Evolutionary conservation across 92 coral and sea anemone genomes (phyloP).

Genomic region (Epizoanthus stellaris): DNA sequence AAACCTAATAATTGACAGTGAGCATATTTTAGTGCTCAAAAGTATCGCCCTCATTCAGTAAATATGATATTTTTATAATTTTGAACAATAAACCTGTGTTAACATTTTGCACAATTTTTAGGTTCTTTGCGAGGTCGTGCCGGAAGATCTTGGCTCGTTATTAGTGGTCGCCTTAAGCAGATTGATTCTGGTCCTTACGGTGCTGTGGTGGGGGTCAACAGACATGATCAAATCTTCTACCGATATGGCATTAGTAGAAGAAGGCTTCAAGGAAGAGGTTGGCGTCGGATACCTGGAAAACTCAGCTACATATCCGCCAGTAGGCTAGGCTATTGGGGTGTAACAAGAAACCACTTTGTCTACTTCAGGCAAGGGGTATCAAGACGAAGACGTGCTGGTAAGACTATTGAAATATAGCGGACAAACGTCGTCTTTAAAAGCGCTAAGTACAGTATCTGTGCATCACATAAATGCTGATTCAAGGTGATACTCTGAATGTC

Average conservation of each 20-base stretch:
- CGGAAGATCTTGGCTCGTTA: conserved; percentile 14
- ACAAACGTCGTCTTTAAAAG: no score
- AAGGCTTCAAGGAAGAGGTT: conserved; percentile 11
- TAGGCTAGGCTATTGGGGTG: conserved; percentile 34
- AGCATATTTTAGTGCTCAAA: no score
- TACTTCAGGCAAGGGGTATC: conserved; percentile 24
- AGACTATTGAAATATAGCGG: not conserved
- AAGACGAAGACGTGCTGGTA: conserved; percentile 16
- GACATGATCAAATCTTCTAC: conserved; percentile 10
- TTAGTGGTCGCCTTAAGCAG: conserved; percentile 24
- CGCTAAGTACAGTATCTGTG: no score
- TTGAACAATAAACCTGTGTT: not conserved
- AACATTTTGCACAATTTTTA: not conserved
- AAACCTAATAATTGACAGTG: no score
- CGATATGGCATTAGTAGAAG: conserved; percentile 16
- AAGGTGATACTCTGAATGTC: no score
- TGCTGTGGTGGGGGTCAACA: conserved; percentile 16
- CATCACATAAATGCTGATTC: no score
- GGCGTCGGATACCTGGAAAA: conserved; percentile 27
- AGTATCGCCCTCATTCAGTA: no score
- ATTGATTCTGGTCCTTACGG: conserved; percentile 42
- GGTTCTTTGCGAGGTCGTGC: conserved; percentile 18
- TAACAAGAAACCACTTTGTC: conserved; percentile 4
- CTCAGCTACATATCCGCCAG: conserved; percentile 22
- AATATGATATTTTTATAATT: no score